A percentile compares a stretch with the other conserved stretches of the same genome.
phyloP scores from a whole-genome alignment of 2,888 invertebrate species.

The Resseliella maxima region DNA sequence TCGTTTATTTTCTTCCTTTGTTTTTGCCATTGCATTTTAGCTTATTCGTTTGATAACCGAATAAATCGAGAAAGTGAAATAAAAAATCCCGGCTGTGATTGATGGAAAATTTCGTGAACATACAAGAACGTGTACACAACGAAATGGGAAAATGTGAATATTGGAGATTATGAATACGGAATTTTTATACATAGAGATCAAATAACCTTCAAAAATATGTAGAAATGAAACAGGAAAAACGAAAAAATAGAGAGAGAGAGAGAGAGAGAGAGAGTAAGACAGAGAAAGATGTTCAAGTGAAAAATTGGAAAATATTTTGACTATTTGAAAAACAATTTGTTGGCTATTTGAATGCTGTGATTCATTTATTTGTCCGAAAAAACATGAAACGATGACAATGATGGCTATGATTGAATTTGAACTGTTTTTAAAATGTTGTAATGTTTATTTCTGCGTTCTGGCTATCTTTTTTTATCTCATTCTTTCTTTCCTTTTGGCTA shows the following conservation, averaged over 20 bases:
- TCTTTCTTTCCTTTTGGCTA: not conserved
- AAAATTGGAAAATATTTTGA: not conserved
- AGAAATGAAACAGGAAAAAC: not conserved
- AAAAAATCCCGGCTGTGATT: conserved; percentile 5
- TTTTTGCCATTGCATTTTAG: too few relatives aligned
- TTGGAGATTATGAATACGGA: conserved; percentile 1
- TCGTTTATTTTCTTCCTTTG: not conserved
- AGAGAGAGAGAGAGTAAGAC: too few relatives aligned
- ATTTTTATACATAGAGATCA: not conserved
- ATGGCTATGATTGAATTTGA: conserved; percentile 17
- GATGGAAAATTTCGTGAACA: not conserved
- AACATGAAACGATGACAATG: not conserved
- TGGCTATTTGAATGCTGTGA: not conserved
- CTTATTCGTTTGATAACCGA: not conserved
- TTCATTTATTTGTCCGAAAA: not conserved
- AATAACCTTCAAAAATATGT: conserved; percentile 15
- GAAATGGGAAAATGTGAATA: not conserved
- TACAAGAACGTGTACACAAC: not conserved
- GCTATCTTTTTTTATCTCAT: too few relatives aligned
- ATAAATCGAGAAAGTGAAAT: too few relatives aligned
- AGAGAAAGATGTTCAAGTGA: too few relatives aligned
- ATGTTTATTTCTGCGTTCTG: not conserved
- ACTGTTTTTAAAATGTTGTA: not conserved
- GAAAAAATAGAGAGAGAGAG: not conserved
- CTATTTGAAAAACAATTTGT: conserved; percentile 24